Conservation (phyloP, 2,113 vertebrate genomes). For the Aegotheles bennettii region DNA sequence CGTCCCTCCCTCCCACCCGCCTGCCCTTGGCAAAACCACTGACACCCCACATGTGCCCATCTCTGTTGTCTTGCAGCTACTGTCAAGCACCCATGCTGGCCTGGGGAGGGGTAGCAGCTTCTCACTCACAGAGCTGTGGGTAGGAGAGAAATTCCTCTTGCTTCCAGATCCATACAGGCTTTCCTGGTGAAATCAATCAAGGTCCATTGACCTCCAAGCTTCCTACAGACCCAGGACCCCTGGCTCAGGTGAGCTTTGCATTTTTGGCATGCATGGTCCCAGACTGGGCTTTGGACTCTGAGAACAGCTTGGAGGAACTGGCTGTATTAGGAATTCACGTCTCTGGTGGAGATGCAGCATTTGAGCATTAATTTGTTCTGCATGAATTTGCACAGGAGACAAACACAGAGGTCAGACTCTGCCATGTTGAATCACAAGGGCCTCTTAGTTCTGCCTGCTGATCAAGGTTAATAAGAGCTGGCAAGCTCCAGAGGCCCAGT, state of each 20-base stretch:
- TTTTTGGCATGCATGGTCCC: accelerated
- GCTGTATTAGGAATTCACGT: not conserved
- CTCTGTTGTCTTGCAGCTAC: not conserved
- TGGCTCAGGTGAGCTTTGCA: not conserved
- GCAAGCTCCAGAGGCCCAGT: conserved; percentile 18
- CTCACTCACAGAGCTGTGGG: accelerated
- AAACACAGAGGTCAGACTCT: conserved; percentile 13
- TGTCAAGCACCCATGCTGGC: not conserved
- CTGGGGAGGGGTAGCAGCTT: not conserved
- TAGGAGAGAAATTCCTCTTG: not conserved
- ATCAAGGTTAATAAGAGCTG: conserved; percentile 31
- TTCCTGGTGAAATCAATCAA: not conserved
- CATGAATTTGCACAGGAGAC: conserved; percentile 43
- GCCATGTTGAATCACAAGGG: not conserved
- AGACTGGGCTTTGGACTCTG: not conserved
- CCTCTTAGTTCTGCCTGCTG: conserved; percentile 33
- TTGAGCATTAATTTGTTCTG: conserved; percentile 22
- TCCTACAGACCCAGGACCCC: not conserved
- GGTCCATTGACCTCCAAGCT: not conserved
- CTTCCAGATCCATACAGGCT: not conserved
- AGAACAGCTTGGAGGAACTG: not conserved
- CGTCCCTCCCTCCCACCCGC: not conserved
- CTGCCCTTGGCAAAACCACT: not conserved
- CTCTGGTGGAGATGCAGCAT: not conserved
- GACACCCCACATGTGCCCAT: accelerated